Evolutionary conservation across 2,797 vertebrate genomes (phyloP).

Genomic region (Scleropages formosus): DNA sequence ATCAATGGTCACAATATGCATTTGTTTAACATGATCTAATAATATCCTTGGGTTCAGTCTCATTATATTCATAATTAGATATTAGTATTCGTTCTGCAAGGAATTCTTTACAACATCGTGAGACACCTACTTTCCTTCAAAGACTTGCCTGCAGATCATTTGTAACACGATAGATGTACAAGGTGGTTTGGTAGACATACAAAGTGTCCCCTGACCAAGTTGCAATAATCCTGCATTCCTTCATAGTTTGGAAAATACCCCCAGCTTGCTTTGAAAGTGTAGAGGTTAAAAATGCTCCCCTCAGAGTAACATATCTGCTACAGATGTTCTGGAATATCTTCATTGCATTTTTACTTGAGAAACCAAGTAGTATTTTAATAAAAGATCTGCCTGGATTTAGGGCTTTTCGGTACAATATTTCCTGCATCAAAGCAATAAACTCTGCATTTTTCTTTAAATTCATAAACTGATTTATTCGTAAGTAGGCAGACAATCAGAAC

Average conservation of each 20-base stretch:
- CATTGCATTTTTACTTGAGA: slow-evolving; percentile 39
- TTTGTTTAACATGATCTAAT: too few species aligned
- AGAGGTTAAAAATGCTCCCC: background rate
- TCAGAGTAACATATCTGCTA: background rate
- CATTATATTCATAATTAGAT: background rate
- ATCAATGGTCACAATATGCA: too few species aligned
- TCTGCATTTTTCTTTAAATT: slow-evolving; percentile 53
- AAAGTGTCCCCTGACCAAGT: too few species aligned
- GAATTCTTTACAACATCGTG: background rate
- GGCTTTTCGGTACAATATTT: slow-evolving; percentile 61
- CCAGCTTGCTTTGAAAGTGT: background rate
- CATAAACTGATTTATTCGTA: slow-evolving; percentile 43
- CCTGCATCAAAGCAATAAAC: slow-evolving; percentile 67
- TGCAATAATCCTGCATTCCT: background rate
- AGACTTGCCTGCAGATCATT: background rate
- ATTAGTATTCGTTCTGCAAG: background rate
- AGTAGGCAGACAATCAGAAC: slow-evolving; percentile 45
- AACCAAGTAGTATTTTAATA: slow-evolving; percentile 58
- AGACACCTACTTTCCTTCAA: background rate
- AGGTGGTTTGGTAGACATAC: background rate
- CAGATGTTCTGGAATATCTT: slow-evolving; percentile 57
- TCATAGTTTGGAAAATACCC: background rate
- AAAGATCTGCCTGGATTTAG: slow-evolving; percentile 68
- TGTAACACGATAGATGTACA: background rate
- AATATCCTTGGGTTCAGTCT: too few species aligned